Base-by-base conservation (phyloP, 2,113 vertebrate genomes). In the Tragelaphus buxtoni region DNA sequence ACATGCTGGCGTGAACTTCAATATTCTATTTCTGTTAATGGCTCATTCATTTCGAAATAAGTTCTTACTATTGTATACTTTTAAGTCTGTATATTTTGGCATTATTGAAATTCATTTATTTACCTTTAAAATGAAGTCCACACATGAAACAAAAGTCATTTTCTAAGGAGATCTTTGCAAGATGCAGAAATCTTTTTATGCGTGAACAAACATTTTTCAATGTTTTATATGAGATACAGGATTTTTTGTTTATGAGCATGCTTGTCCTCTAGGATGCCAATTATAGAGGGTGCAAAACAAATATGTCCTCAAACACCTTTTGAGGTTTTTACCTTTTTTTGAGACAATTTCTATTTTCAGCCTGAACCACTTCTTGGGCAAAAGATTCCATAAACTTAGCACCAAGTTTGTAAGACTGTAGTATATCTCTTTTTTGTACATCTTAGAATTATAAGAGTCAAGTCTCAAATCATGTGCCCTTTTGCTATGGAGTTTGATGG, bases 11-110 rank as follows among this genome's bases (percentile, higher is more conserved):
- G 1, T 69, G 14, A 14, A 69, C 18, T 45, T 94, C 74, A 45
- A 61, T 49, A 81, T 47, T 80, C 32, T 79, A 32, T 45, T 96
- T 96, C 65, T 94, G 77, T 49, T 51, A 42, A 26, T 20, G 55
- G 22, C 12, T 84, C 32, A 96, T 90, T 83, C 39, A 83, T 63
- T 85, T 95, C 24, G 65, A 94, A 80, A 83, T 95, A 76, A 74
- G 4, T 81, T 80, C 42, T 92, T 87, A 88, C 9, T 87, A 58
- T 49, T 65, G 2, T 91, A n/a, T 63, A 61, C 28, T 83, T 28
- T 58, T 72, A 81, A 49, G 2, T 65, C 30, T 42, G 35, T 65
- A 14, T 90, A 18, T 84, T 94, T 92, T 65, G 90, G n/a, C 49
- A 72, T 92, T 53, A 55, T 42, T 28, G 55, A 92, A 95, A 79